Evolutionary conservation across 2,888 invertebrate species (phyloP), one percentile per base, ranked within the genome.

Genomic region (Acanthoscelides obtectus): DNA sequence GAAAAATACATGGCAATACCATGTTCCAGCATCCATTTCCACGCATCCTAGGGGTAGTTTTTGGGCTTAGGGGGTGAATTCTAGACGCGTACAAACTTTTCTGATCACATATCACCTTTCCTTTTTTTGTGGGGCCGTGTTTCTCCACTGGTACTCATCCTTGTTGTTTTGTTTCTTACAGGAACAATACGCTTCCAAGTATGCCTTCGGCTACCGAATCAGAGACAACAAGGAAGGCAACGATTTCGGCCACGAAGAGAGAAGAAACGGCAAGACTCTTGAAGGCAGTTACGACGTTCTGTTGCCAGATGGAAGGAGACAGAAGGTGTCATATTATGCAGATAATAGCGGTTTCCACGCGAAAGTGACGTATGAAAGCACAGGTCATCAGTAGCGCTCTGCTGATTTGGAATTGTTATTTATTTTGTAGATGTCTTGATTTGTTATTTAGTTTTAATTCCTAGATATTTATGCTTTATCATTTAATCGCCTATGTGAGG

Each of bases 321-420:
- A 94, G 86, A 90, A 90, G 77, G 94, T 94, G 69, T 88, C 90
- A 74, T 95, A 95, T 84, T 90, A 90, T 77, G 94, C 93, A 0
- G 94, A 94, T 71, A 90, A 91, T 68, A 87, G 88, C 69, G 94
- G 94, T 6, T 94, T 90, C 84, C 93, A 93, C 81, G 94, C 94
- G 4, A 90, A 91, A 80, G 92, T 94, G 66, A 90, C 91, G 20
- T 94, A 93, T 77, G 88, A 81, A 70, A 79, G 80, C 71, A 76
- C 80, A 22, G 83, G 79, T 20, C 78, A 79, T 22, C 80, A 82
- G 74, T 78, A 75, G 76, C 17, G 6, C 5, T 4, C 20, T 21
- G 20, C 22, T 1, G 6, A 20, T 8, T 21, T 2, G 8, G 20
- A 67, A 67, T 22, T 27, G 66, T 70, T 5, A 68, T 71, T 69